These are phyloP conservation scores for Pangasianodon hypophthalmus DNA, from an alignment of 2,113 vertebrate species.

Conservation along the genomic window DNA sequence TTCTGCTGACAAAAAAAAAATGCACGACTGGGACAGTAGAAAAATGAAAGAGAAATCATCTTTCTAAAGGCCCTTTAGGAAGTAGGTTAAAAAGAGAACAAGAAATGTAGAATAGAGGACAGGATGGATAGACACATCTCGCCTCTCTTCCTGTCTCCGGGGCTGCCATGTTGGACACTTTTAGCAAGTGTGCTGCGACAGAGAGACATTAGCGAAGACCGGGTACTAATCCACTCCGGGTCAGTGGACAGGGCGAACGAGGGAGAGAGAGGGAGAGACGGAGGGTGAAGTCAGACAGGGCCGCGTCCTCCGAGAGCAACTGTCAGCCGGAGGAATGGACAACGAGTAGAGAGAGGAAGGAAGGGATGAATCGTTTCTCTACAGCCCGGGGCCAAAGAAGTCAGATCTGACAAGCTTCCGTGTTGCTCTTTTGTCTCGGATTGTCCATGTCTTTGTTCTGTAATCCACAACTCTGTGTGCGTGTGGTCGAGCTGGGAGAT, in stretches of 20 bases:
- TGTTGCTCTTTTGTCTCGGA: not conserved
- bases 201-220: constrained; percentile 73
- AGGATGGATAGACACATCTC: constrained; percentile 26
- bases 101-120: constrained; percentile 8
- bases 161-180: constrained; percentile 69
- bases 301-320: constrained; percentile 47
- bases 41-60: not conserved
- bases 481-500: not conserved
- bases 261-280: constrained; percentile 54
- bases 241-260: constrained; percentile 76
- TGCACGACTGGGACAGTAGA: no score
- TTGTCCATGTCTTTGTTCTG: not conserved
- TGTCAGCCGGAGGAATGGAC: constrained; percentile 36
- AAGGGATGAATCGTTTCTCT: constrained; percentile 53
- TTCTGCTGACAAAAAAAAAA: not conserved
- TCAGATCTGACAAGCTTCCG: constrained; percentile 26
- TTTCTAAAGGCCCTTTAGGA: not conserved
- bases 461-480: not conserved
- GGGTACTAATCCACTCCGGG: constrained; percentile 74
- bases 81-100: not conserved
- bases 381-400: not conserved
- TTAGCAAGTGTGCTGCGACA: constrained; percentile 73
- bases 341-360: not conserved
- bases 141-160: constrained; percentile 61
- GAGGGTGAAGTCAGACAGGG: constrained; percentile 59